Percentiles rank a stretch among this genome's conserved stretches.
Evolutionary conservation across 2,113 vertebrate species (phyloP).

Genomic region (Triplophysa rosa): DNA sequence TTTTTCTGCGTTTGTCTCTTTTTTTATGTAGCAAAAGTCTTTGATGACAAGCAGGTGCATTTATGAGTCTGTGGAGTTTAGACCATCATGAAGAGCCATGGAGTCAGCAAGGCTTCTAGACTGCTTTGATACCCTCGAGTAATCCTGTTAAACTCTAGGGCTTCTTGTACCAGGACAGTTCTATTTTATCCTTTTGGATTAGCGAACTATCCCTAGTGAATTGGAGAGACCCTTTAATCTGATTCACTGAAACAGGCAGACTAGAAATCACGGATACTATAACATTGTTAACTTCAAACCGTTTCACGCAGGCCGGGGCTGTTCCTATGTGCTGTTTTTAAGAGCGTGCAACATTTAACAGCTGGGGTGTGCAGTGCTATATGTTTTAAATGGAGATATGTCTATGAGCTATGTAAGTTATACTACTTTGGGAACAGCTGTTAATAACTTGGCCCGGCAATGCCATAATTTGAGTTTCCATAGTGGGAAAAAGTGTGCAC

Average conservation of each 20-base stretch:
- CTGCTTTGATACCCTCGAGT: constrained; percentile 29
- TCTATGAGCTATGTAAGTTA: not conserved
- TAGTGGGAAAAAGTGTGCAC: no score
- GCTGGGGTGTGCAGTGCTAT: not conserved
- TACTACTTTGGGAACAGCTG: not conserved
- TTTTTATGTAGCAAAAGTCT: constrained; percentile 18
- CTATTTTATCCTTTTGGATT: constrained; percentile 29
- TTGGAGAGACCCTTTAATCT: constrained; percentile 29
- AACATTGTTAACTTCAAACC: constrained; percentile 7
- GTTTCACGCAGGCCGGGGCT: not conserved
- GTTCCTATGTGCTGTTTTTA: not conserved
- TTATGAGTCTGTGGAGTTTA: not conserved
- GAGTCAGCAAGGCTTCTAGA: constrained; percentile 25
- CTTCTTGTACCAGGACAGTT: constrained; percentile 20
- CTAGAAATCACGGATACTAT: not conserved
- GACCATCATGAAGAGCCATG: constrained; percentile 29
- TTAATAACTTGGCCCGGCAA: not conserved
- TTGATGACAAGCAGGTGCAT: constrained; percentile 31
- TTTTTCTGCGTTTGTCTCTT: constrained; percentile 15
- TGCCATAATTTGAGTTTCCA: not conserved
- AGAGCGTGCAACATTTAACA: not conserved
- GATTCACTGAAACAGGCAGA: constrained; percentile 1
- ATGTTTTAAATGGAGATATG: not conserved
- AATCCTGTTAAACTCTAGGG: constrained; percentile 44
- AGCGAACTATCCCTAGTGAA: constrained; percentile 23